These are phyloP conservation scores for Parthenolecanium corni DNA, from an alignment of 2,888 invertebrate species.

Conservation along the genomic window DNA sequence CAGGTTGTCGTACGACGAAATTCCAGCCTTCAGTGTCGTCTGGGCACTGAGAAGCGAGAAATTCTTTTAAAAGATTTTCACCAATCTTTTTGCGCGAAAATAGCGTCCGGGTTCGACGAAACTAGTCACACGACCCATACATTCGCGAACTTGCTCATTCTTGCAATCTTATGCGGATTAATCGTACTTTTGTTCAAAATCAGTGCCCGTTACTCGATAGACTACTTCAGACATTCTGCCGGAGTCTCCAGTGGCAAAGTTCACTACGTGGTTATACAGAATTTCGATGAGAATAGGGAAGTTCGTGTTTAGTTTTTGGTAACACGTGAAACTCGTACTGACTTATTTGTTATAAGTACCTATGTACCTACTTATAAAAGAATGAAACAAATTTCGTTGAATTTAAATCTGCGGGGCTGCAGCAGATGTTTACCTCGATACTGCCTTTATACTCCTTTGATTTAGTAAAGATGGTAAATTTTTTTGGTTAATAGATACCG, in stretches of 20 bases:
- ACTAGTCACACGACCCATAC: constrained; percentile 29
- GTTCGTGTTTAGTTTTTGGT: constrained; percentile 12
- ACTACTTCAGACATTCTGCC: constrained; percentile 49
- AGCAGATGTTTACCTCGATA: too few species aligned
- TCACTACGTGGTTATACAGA: constrained; percentile 58
- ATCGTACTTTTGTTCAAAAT: constrained; percentile 5
- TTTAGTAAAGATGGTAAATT: too few species aligned
- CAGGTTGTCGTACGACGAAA: constrained; percentile 49
- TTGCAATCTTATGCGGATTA: neutral
- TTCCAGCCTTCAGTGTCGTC: constrained; percentile 47
- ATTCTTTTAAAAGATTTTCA: constrained; percentile 4
- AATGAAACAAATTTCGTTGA: too few species aligned
- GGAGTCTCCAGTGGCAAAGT: constrained; percentile 45
- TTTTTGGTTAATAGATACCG: too few species aligned
- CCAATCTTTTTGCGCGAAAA: constrained; percentile 30
- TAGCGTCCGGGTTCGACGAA: neutral
- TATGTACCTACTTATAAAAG: too few species aligned
- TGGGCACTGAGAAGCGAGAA: neutral
- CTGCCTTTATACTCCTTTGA: too few species aligned
- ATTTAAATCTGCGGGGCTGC: too few species aligned
- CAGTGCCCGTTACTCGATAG: constrained; percentile 41
- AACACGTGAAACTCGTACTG: too few species aligned
- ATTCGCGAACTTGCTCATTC: constrained; percentile 28
- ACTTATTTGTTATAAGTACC: too few species aligned
- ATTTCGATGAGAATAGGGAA: constrained; percentile 43